phyloP scores from a whole-genome alignment of 2,797 vertebrate species.

The Muscicapa comitata region DNA sequence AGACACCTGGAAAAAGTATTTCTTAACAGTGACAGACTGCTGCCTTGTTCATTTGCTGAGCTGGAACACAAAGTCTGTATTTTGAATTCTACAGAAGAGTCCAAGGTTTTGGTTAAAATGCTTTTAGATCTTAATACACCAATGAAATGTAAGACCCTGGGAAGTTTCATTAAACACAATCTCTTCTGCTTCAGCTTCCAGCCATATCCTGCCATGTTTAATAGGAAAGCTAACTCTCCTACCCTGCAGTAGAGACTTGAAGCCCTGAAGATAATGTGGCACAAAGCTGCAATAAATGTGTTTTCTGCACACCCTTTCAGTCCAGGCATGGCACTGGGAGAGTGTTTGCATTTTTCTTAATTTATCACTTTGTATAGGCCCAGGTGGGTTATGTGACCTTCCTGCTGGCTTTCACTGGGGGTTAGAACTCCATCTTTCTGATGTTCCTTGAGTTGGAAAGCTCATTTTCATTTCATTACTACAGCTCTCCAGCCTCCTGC shows the following conservation, averaged over 20 bases:
- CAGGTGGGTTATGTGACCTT: neutral
- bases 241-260: neutral
- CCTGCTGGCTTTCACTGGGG: neutral
- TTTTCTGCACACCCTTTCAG: neutral
- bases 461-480: conserved; percentile 8
- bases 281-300: neutral
- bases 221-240: neutral
- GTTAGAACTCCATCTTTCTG: neutral
- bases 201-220: neutral
- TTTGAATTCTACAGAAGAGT: neutral
- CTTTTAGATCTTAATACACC: neutral
- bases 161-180: neutral
- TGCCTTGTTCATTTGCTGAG: neutral
- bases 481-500: neutral
- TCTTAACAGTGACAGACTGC: neutral
- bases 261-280: neutral
- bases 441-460: neutral
- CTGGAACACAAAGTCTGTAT: neutral
- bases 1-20: neutral
- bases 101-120: neutral
- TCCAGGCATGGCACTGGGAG: neutral
- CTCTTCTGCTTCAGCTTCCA: neutral
- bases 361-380: neutral
- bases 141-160: neutral
- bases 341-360: neutral